Evolutionary conservation across 2,888 invertebrate genomes (phyloP), one percentile per base, ranked within the genome.

Genomic region (Exephanes ischioxanthus): DNA sequence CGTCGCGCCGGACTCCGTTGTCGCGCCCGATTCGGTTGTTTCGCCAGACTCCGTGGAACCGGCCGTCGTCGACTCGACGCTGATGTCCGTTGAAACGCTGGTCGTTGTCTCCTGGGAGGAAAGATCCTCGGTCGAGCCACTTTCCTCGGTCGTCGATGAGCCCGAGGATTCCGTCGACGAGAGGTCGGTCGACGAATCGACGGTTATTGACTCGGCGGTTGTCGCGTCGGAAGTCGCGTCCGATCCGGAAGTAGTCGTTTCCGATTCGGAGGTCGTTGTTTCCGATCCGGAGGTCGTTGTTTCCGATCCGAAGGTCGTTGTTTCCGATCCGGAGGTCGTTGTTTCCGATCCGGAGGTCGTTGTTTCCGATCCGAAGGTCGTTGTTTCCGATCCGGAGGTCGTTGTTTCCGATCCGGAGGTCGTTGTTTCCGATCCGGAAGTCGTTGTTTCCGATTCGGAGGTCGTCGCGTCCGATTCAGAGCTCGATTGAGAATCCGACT

Each of bases 141-240:
- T 88, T 33, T 75, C 83, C 53, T 87, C 86, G 16, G 83, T 80
- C 61, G 79, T 45, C 82, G 92, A 91, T 14, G 93, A 92, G 41
- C 90, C 91, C 26, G 58, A 75, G 3, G 88, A 80, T 26, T 78
- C 75, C 3, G 86, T 86, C 0, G 76, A 77, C 1, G 88, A 76
- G 11, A 66, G 66, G 33, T 86, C 87, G 70, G 76, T 73, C 1
- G 81, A 71, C 1, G 80, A 83, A 71, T 67, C 87, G 1, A 41
- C 83, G 68, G 76, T 86, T 6, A 33, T 30, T 1, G 83, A 51
- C 45, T 86, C 84, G 3, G 37, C 75, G 3, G 85, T 83, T 22
- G 82, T 53, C 0, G 7, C 77, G 26, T 85, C 87, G 1, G 77
- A 76, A n/a, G 61, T 67, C n/a, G 11, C 37, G 9, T 37, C 37